These are phyloP conservation scores for Rallus limicola DNA, from an alignment of 2,113 vertebrate genomes.

Conservation along the genomic window DNA sequence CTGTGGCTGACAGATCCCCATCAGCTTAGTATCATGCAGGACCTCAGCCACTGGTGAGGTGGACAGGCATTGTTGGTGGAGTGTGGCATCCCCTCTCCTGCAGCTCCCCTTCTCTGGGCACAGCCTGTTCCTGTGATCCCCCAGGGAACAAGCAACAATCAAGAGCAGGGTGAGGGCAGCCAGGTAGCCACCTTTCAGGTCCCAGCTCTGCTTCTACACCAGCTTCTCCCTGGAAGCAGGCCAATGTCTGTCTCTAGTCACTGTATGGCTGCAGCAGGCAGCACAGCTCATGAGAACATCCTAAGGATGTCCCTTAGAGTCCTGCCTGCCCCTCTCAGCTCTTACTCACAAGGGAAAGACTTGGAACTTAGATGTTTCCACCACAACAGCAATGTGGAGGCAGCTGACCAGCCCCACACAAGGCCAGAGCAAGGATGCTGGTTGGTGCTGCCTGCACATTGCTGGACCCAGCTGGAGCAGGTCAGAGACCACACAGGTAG, in stretches of 20 bases:
- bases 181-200: background rate
- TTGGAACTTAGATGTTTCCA: background rate
- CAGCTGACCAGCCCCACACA: background rate
- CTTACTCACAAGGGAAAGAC: background rate
- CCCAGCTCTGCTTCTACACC: background rate
- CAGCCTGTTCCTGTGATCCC: background rate
- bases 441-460: background rate
- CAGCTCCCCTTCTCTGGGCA: background rate
- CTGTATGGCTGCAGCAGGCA: background rate
- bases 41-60: rapidly evolving
- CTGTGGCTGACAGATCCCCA: background rate
- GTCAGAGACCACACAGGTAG: background rate
- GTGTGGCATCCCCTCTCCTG: background rate
- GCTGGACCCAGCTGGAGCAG: background rate
- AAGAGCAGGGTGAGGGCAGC: background rate
- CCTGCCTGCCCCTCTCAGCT: background rate
- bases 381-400: background rate
- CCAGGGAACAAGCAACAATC: background rate
- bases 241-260: background rate
- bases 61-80: background rate
- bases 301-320: background rate
- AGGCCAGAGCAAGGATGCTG: background rate
- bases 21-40: background rate
- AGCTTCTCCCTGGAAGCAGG: background rate
- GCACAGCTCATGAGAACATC: background rate